Evolutionary conservation across 2,113 vertebrate species (phyloP).

Genomic region (Equus przewalskii): DNA sequence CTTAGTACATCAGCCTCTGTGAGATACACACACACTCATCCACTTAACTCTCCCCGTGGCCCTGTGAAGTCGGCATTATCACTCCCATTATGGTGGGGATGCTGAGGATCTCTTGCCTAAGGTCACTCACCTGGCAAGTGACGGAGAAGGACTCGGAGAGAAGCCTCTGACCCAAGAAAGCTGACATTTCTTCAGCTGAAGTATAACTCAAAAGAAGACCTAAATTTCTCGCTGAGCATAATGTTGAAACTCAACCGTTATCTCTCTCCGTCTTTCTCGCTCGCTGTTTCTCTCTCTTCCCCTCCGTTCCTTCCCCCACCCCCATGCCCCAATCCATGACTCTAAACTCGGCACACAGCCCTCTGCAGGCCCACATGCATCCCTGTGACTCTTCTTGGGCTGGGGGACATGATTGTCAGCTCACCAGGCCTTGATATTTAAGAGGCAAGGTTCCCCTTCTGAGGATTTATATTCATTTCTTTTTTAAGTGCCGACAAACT

Average conservation of each 20-base stretch:
- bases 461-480: not conserved
- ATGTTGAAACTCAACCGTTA: not conserved
- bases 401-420: not conserved
- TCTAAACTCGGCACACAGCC: not conserved
- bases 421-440: not conserved
- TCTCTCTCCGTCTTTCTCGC: not conserved
- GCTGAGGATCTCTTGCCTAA: not conserved
- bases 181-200: not conserved
- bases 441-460: not conserved
- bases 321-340: not conserved
- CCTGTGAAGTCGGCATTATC: not conserved
- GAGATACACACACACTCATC: accelerated
- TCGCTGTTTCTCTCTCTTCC: not conserved
- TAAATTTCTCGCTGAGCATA: not conserved
- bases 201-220: not conserved
- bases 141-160: not conserved
- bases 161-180: not conserved
- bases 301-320: too few relatives aligned
- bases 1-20: not conserved
- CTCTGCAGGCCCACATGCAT: not conserved
- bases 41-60: not conserved
- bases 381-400: not conserved
- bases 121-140: not conserved
- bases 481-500: not conserved
- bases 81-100: not conserved